These are phyloP conservation scores for Synodontis membranacea DNA, from an alignment of 2,113 vertebrate genomes.

Conservation along the genomic window DNA sequence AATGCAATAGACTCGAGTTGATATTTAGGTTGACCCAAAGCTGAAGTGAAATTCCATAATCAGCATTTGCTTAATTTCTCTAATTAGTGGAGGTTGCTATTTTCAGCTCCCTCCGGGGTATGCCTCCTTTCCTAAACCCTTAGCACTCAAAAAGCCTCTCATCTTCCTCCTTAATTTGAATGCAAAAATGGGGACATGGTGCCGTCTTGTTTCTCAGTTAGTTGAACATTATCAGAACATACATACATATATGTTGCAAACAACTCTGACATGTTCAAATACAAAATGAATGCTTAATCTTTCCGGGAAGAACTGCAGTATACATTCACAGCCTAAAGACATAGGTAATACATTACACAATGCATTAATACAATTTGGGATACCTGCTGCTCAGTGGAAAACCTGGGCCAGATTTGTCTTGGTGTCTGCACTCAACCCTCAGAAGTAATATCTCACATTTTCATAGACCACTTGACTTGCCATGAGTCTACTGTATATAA, in stretches of 20 bases:
- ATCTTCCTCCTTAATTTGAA: slow-evolving; percentile 50
- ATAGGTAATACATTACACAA: background rate
- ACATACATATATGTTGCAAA: background rate
- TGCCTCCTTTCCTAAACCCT: slow-evolving; percentile 20
- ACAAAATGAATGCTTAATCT: background rate
- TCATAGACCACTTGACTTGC: background rate
- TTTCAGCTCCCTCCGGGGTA: slow-evolving; percentile 36
- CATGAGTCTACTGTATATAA: slow-evolving; percentile 19
- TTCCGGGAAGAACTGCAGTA: background rate
- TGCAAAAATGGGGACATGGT: background rate
- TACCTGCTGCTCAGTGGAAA: slow-evolving; percentile 8
- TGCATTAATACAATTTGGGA: slow-evolving; percentile 31
- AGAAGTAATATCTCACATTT: slow-evolving; percentile 11
- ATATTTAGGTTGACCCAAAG: slow-evolving; percentile 45
- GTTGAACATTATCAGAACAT: background rate
- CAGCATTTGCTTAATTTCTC: slow-evolving; percentile 42
- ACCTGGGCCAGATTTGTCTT: slow-evolving; percentile 11
- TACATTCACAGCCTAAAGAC: background rate
- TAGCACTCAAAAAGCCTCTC: slow-evolving; percentile 59
- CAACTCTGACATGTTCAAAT: background rate
- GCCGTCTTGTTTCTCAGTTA: background rate
- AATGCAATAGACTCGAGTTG: slow-evolving; percentile 18
- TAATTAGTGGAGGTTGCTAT: slow-evolving; percentile 47
- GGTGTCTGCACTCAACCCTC: background rate
- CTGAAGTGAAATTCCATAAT: slow-evolving; percentile 41